A percentile compares a stretch with the other conserved stretches of the same genome.
Evolutionary conservation across 2,113 vertebrate species (phyloP).

Genomic region (Tupaia chinensis): DNA sequence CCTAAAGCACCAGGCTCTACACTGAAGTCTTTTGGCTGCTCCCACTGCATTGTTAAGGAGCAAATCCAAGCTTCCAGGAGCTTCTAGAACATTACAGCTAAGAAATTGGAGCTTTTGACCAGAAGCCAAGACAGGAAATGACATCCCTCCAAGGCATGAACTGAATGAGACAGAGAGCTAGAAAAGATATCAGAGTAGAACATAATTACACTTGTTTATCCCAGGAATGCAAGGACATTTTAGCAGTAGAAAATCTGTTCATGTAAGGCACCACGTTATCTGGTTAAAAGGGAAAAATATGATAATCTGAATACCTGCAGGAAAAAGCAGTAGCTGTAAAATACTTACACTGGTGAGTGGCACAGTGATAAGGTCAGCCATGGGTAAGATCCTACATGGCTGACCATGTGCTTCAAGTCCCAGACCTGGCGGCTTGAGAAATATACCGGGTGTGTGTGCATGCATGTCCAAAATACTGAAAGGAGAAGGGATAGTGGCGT

Average conservation of each 20-base stretch:
- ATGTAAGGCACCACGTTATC: neutral
- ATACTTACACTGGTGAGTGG: no score
- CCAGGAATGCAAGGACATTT: constrained; percentile 34
- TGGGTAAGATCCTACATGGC: no score
- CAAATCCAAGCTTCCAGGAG: constrained; percentile 31
- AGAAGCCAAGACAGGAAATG: constrained; percentile 60
- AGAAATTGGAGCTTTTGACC: constrained; percentile 60
- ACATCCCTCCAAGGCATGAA: constrained; percentile 34
- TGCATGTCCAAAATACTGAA: no score
- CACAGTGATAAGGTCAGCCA: no score
- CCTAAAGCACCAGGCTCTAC: neutral
- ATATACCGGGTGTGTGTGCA: no score
- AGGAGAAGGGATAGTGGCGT: no score
- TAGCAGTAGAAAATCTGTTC: neutral
- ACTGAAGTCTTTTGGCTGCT: neutral
- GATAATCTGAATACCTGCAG: neutral
- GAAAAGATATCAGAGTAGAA: constrained; percentile 27
- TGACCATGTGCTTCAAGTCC: no score
- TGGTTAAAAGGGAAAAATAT: constrained; percentile 47
- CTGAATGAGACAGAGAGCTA: neutral
- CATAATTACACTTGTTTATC: constrained; percentile 35
- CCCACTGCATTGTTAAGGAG: neutral
- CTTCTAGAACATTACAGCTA: constrained; percentile 40
- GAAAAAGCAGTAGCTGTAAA: neutral
- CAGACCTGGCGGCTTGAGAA: no score